These are phyloP conservation scores for Drosophila emarginata DNA, from an alignment of 2,888 invertebrate species.

Conservation along the genomic window DNA sequence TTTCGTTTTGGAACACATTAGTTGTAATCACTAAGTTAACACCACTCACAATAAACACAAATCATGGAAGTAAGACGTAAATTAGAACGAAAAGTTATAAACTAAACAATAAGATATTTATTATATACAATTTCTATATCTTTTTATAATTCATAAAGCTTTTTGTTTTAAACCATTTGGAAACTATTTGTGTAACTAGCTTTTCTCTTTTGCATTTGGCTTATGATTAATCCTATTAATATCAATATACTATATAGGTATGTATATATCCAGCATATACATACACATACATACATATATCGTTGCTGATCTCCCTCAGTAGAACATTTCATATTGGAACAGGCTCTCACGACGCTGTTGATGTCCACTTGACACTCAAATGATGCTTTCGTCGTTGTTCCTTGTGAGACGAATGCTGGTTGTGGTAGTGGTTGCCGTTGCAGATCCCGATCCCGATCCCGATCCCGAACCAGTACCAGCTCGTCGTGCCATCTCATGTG, in stretches of 20 bases:
- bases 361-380: constrained; percentile 78
- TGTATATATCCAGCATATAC: constrained; percentile 5
- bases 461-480: constrained; percentile 29
- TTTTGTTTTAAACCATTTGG: constrained; percentile 54
- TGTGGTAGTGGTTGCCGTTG: constrained; percentile 53
- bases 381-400: constrained; percentile 82
- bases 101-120: constrained; percentile 25
- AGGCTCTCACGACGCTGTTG: constrained; percentile 25
- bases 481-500: constrained; percentile 45
- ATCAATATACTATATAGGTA: constrained; percentile 24
- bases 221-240: constrained; percentile 34
- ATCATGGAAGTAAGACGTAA: neutral
- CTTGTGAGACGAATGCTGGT: constrained; percentile 78
- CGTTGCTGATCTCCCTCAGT: constrained; percentile 53
- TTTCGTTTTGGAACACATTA: constrained; percentile 66
- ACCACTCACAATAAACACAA: neutral
- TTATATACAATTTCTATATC: constrained; percentile 5
- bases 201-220: constrained; percentile 31
- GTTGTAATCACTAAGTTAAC: constrained; percentile 49
- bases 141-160: constrained; percentile 61
- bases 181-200: constrained; percentile 39
- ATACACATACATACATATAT: constrained; percentile 17
- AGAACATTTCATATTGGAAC: constrained; percentile 77
- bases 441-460: constrained; percentile 24
- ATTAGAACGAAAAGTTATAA: neutral